phyloP scores from a whole-genome alignment of 2,888 invertebrate genomes.

The Colostygia pectinataria region DNA sequence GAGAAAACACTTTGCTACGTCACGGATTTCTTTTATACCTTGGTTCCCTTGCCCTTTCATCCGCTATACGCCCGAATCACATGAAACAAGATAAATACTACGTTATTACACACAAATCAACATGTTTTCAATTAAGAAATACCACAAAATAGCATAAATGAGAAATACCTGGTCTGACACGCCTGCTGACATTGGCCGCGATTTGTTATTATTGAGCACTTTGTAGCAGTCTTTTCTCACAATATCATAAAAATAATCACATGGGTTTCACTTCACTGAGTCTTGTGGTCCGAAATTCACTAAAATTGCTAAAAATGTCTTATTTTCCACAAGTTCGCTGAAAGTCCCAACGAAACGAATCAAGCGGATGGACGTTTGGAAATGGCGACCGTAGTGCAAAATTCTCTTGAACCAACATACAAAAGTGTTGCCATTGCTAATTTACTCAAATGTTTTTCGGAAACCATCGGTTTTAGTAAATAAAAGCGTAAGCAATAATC shows the following conservation, averaged over 20 bases:
- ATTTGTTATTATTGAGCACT: slow-evolving; percentile 81
- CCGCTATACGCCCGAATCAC: slow-evolving; percentile 84
- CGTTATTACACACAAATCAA: slow-evolving; percentile 46
- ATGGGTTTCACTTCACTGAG: slow-evolving; percentile 77
- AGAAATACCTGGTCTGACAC: slow-evolving; percentile 93
- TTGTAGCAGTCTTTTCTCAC: slow-evolving; percentile 71
- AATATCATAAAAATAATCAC: slow-evolving; percentile 74
- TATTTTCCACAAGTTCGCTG: slow-evolving; percentile 61
- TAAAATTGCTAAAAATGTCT: slow-evolving; percentile 55
- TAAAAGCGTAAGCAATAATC: too few species aligned
- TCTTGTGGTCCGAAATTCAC: slow-evolving; percentile 41
- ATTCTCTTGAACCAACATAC: too few species aligned
- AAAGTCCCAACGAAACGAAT: slow-evolving; percentile 51
- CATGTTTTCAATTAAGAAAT: slow-evolving; percentile 67
- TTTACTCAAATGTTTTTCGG: slow-evolving; percentile 26
- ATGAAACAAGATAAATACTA: slow-evolving; percentile 82
- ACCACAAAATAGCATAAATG: slow-evolving; percentile 76
- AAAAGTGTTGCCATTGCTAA: slow-evolving; percentile 56
- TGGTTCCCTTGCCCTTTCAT: slow-evolving; percentile 94
- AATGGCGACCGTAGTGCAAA: slow-evolving; percentile 64
- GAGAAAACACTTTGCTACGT: slow-evolving; percentile 78
- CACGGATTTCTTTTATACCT: slow-evolving; percentile 83
- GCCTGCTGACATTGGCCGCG: slow-evolving; percentile 95
- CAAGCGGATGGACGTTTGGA: slow-evolving; percentile 67
- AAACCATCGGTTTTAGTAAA: slow-evolving; percentile 38